Base-by-base conservation (phyloP, 2,888 invertebrate genomes). In the Mythimna albipuncta region DNA sequence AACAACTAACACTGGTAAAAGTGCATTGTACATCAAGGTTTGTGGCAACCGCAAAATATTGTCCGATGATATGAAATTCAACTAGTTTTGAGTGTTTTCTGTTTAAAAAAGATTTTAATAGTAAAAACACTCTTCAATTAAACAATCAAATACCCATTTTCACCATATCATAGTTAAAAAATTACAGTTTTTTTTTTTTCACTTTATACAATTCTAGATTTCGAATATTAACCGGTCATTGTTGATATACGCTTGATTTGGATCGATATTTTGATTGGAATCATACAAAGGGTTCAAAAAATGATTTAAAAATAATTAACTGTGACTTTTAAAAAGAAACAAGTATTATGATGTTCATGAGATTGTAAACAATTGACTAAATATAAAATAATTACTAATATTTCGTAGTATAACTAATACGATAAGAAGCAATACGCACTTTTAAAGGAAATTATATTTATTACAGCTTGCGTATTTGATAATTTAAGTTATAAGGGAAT, bases 1-100 rank as follows among this genome's bases (percentile, higher is more conserved):
- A 89, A 89, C 89, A 89, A 90, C 80, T 81, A 91, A 91, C 91
- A 89, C 85, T 89, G 82, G 87, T 88, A 90, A 87, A 90, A 82
- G 88, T 89, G 88, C 83, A 81, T 83, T 83, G 84, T 77, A 82
- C 78, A 82, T 77, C 58, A 79, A 88, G 76, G 79, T 81, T 74
- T 62, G 70, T 75, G 72, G 79, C 71, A 81, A 72, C 77, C 75
- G 74, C 73, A 75, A 85, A 74, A 88, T 91, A 90, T 90, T 91
- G 90, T 91, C 90, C 66, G 68, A 77, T 90, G 88, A 90, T 90
- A 90, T 91, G 89, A 88, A 76, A 71, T 71, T 68, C 64, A 64
- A 77, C 77, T 79, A 79, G 26, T 65, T 32, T 57, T 64, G 70
- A 35, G 65, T 75, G 59, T 74, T 74, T 69, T 71, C 67, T 77